These are phyloP conservation scores for Hozukius guyotensis DNA, from an alignment of 2,797 vertebrate genomes.

Conservation along the genomic window DNA sequence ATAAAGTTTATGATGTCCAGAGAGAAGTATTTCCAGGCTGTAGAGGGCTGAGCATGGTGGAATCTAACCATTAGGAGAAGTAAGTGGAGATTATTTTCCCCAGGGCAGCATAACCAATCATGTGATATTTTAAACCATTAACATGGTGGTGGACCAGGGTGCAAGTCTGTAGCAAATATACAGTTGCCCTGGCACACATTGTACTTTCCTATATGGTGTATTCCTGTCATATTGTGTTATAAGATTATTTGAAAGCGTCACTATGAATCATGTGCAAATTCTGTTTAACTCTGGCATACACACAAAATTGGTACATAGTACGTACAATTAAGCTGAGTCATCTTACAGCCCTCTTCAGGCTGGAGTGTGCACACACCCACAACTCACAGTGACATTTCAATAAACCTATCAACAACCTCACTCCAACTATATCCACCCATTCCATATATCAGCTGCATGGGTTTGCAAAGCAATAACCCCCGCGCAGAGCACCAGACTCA, in stretches of 20 bases:
- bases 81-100: not conserved
- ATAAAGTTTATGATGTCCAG: slow-evolving; percentile 20
- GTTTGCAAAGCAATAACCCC: slow-evolving; percentile 60
- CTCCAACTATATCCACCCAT: slow-evolving; percentile 45
- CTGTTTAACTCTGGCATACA: slow-evolving; percentile 9
- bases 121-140: not conserved
- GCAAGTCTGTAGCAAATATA: not conserved
- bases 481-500: slow-evolving; percentile 25
- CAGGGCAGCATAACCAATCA: not conserved
- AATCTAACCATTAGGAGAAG: not conserved
- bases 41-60: not conserved
- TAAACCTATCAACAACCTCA: slow-evolving; percentile 59
- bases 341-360: slow-evolving; percentile 17
- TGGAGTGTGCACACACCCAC: slow-evolving; percentile 5
- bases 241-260: not conserved
- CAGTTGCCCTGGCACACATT: not conserved
- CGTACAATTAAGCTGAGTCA: slow-evolving; percentile 27
- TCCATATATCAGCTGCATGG: slow-evolving; percentile 51
- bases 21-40: not conserved
- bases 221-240: not conserved
- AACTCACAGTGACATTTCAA: slow-evolving; percentile 64
- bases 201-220: not conserved
- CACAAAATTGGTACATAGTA: not conserved
- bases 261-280: slow-evolving; percentile 20
- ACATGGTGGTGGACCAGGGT: not conserved